Base-by-base conservation (phyloP, 2,888 invertebrate genomes). In the Tipula helvola region DNA sequence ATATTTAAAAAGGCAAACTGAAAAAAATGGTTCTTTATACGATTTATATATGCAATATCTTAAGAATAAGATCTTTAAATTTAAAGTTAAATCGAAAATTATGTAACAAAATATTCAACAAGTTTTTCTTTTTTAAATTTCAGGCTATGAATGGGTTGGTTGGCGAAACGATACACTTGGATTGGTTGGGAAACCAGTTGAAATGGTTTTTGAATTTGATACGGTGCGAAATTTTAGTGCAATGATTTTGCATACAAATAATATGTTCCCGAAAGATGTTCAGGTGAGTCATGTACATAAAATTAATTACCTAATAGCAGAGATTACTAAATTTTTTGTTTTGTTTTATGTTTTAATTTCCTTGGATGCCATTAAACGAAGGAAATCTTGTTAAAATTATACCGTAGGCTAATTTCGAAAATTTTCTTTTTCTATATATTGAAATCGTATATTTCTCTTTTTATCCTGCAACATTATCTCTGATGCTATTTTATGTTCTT, bases 101-200 rank as follows among this genome's bases (percentile, higher is more conserved):
- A 41, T 16, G 16, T 5, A 16, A 85, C 28, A 85, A 42, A 42
- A 86, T 52, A 85, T 86, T 71, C 71, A 71, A 71, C 71, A 71
- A 71, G 71, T 28, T 71, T 71, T 71, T 28, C 39, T 39, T 16
- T 84, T n/a, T 88, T 87, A 87, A 88, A 88, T 90, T 91, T 28
- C 90, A 94, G 96, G 96, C 87, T 95, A 96, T 90, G 96, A 96
- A 91, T 97, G 96, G 96, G 94, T 97, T 86, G 96, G 96, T 86
- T 97, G 96, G 96, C 93, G 94, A 89, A 95, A 95, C 89, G 94
- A 95, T 90, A 94, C 94, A 16, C 92, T 93, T 47, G 94, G 93
- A 83, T 92, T 93, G 91, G 90, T 93, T 86, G 94, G 94, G 86
- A 93, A 93, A 88, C 95, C 95, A 16, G 93, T 97, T 44, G 95